Conservation (phyloP, 2,888 invertebrate genomes). For the Papilio gigon region DNA sequence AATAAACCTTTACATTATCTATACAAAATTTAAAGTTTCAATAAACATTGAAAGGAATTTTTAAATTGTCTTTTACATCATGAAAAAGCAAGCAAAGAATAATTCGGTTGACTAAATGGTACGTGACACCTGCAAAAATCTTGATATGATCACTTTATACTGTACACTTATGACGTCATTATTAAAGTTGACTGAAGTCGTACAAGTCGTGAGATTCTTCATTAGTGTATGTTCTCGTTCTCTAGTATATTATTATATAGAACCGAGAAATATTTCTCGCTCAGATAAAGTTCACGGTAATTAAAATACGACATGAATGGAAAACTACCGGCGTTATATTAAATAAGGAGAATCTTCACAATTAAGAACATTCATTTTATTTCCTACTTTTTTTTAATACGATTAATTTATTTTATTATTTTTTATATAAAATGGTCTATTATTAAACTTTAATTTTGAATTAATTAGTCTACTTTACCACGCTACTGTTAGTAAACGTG, state of each 20-base stretch:
- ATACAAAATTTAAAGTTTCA: background rate
- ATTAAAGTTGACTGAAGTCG: background rate
- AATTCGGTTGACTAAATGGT: no score
- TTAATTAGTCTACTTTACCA: no score
- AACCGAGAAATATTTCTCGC: slow-evolving; percentile 29
- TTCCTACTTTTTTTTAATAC: background rate
- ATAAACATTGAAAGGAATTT: background rate
- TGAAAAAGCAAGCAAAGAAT: no score
- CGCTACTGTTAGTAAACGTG: no score
- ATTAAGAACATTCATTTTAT: slow-evolving; percentile 10
- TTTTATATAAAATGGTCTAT: no score
- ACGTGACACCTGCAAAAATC: no score
- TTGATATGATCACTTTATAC: no score
- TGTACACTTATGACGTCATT: background rate
- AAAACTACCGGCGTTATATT: slow-evolving; percentile 23
- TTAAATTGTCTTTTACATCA: no score
- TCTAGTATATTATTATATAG: slow-evolving; percentile 27
- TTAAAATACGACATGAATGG: slow-evolving; percentile 33
- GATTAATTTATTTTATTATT: background rate
- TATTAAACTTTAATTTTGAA: no score
- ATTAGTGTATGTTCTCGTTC: slow-evolving; percentile 20
- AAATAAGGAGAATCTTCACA: slow-evolving; percentile 9
- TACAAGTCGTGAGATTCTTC: slow-evolving; percentile 28
- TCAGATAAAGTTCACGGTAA: slow-evolving; percentile 29
- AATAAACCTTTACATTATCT: background rate